Conservation (phyloP, 30 jellyfish, hydroid and myxozoan genomes). For the Aurelia coerulea region DNA sequence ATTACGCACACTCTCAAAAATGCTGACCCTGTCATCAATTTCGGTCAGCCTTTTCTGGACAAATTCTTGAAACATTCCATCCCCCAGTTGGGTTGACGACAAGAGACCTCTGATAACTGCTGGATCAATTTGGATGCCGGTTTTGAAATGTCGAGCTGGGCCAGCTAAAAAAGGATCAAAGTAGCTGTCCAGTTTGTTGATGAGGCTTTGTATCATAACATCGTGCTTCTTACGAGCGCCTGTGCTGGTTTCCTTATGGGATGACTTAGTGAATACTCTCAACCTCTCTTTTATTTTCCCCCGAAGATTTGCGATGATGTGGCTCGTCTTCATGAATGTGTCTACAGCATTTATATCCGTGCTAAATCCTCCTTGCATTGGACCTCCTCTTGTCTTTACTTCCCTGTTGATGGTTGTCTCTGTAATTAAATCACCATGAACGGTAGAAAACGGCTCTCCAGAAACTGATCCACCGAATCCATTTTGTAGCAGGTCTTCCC, state of each 20-base stretch:
- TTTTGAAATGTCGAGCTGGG: slow-evolving; percentile 23
- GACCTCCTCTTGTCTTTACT: slow-evolving; percentile 16
- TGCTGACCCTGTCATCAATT: slow-evolving; percentile 26
- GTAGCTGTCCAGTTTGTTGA: neutral
- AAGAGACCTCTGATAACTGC: slow-evolving; percentile 27
- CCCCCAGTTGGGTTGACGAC: slow-evolving; percentile 25
- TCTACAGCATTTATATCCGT: too few species aligned
- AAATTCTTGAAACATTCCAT: slow-evolving; percentile 29
- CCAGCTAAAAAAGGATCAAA: too few species aligned
- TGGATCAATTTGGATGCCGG: slow-evolving; percentile 43
- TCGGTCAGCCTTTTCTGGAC: slow-evolving; percentile 27
- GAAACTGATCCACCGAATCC: slow-evolving; percentile 55
- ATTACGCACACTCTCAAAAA: slow-evolving; percentile 10
- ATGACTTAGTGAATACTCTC: neutral
- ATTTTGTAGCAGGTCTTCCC: slow-evolving; percentile 40
- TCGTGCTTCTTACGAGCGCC: slow-evolving; percentile 58
- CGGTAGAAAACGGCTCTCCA: slow-evolving; percentile 59
- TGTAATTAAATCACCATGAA: slow-evolving; percentile 62
- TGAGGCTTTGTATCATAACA: slow-evolving; percentile 6
- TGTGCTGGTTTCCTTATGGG: slow-evolving; percentile 39
- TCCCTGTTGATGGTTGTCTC: slow-evolving; percentile 68
- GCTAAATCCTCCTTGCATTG: too few species aligned
- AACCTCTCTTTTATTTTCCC: slow-evolving; percentile 17
- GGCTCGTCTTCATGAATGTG: too few species aligned
- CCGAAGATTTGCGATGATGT: neutral